Percentiles rank a stretch among this genome's conserved stretches.
phyloP scores from a whole-genome alignment of 2,797 vertebrate species.

The Bovichtus diacanthus region DNA sequence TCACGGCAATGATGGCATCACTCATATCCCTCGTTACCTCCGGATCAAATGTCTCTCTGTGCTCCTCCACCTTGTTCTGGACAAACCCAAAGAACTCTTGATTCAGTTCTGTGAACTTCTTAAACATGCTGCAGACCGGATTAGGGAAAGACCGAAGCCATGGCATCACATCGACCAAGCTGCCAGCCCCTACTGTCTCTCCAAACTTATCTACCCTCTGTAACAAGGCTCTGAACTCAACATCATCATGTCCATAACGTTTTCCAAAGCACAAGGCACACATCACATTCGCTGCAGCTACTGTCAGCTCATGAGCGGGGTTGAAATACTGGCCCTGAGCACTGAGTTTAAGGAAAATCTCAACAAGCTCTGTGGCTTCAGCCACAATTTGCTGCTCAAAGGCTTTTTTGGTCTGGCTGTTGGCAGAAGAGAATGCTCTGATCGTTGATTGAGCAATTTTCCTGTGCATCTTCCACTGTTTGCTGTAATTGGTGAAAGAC shows the following conservation, averaged over 20 bases:
- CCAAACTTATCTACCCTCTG: constrained; percentile 81
- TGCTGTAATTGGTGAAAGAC: constrained; percentile 84
- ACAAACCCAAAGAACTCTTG: constrained; percentile 85
- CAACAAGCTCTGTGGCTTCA: constrained; percentile 84
- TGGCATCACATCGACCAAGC: constrained; percentile 90
- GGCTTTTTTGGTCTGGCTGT: constrained; percentile 78
- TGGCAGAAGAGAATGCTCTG: constrained; percentile 83
- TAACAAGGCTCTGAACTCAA: constrained; percentile 86
- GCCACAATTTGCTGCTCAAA: constrained; percentile 87
- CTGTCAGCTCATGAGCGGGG: constrained; percentile 81
- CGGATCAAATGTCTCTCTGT: constrained; percentile 81
- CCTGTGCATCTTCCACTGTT: constrained; percentile 86
- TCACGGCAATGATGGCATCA: constrained; percentile 82
- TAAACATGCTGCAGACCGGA: constrained; percentile 84
- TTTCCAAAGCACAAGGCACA: constrained; percentile 90
- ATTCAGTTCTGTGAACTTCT: constrained; percentile 85
- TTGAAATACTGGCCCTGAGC: constrained; percentile 75
- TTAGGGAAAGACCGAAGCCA: constrained; percentile 90
- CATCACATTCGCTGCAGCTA: constrained; percentile 88
- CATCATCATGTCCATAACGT: constrained; percentile 85
- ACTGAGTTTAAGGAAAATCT: constrained; percentile 75
- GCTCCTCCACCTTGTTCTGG: constrained; percentile 81
- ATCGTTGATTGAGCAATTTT: constrained; percentile 87
- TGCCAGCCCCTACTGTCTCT: constrained; percentile 88
- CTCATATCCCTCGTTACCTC: constrained; percentile 81